These are phyloP conservation scores for Stenolophus ochropezus DNA, from an alignment of 2,888 invertebrate species.

Conservation along the genomic window DNA sequence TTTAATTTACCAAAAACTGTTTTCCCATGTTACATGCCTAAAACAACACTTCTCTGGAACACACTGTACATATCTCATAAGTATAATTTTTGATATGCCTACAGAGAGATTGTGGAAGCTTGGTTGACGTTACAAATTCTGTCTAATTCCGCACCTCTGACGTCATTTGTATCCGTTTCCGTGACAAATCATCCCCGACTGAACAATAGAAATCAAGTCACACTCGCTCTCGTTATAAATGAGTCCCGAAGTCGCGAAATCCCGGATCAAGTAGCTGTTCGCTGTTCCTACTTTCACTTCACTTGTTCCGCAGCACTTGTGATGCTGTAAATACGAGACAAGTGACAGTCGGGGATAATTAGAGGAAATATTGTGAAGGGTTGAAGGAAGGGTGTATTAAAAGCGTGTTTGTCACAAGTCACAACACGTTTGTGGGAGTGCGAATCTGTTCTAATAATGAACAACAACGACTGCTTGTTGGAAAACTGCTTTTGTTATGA, in stretches of 20 bases:
- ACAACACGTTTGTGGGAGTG: no score
- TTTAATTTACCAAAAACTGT: no score
- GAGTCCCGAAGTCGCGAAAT: not conserved
- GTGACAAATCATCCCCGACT: conserved; percentile 28
- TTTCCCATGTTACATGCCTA: no score
- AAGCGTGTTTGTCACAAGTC: not conserved
- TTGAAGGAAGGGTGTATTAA: not conserved
- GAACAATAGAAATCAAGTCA: not conserved
- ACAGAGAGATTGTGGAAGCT: no score
- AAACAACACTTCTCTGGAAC: no score
- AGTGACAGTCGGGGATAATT: not conserved
- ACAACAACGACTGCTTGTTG: no score
- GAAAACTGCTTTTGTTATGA: no score
- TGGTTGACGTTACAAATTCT: not conserved
- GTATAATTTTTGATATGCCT: no score
- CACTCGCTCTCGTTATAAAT: not conserved
- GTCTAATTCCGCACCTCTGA: not conserved
- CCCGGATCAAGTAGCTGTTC: not conserved
- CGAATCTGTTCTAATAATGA: no score
- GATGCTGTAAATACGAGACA: not conserved
- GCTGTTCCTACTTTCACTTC: not conserved
- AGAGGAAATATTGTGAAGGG: not conserved
- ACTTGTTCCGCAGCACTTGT: not conserved
- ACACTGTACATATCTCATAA: no score
- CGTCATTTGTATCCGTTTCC: conserved; percentile 50